Base-by-base conservation (phyloP, 1,140 invertebrate genomes). In the Caerostris extrusa region DNA sequence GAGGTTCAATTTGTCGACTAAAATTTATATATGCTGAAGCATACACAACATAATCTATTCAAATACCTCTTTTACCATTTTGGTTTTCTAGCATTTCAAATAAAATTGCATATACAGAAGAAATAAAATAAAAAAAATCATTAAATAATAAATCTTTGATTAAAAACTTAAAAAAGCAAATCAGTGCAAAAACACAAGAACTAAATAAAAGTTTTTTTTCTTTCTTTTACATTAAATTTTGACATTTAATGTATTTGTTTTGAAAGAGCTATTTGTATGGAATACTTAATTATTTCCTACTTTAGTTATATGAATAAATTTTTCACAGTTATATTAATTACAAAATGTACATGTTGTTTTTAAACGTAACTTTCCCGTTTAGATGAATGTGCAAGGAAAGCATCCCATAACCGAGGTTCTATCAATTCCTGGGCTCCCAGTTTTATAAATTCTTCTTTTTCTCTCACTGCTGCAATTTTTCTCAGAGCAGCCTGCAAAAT, bases 341-440 rank as follows among this genome's bases (percentile, higher is more conserved):
- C 34, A 34, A 17, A 67, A 71, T 71, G 19, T 71, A 50, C 71
- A 77, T 53, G 14, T 77, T 77, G 34, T 50, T 77, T 77, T 95
- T 64, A 94, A 69, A 94, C 93, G 53, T 94, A 94, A 90, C 93
- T 94, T 57, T 94, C 93, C 7, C 64, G 12, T 94, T 97, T 96
- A 14, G 97, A 97, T 8, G 97, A 97, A 95, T 97, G 98, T 50
- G 97, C 96, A 57, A 97, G 96, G 95, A 97, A 98, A 7, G 97
- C 97, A 94, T 98, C 97, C 95, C 97, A 96, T 2, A 97, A 96
- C 93, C 97, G 96, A 50, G 97, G 97, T 95, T 97, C 96, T 61
- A 98, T 96, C 12, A 98, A 95, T 95, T 98, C 97, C 90, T 97
- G 96, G 34, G 96, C 96, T 95, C 97, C 96, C 90, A 96, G 94